phyloP scores from a whole-genome alignment of 2,797 vertebrate genomes.

The Pipistrellus pygmaeus region DNA sequence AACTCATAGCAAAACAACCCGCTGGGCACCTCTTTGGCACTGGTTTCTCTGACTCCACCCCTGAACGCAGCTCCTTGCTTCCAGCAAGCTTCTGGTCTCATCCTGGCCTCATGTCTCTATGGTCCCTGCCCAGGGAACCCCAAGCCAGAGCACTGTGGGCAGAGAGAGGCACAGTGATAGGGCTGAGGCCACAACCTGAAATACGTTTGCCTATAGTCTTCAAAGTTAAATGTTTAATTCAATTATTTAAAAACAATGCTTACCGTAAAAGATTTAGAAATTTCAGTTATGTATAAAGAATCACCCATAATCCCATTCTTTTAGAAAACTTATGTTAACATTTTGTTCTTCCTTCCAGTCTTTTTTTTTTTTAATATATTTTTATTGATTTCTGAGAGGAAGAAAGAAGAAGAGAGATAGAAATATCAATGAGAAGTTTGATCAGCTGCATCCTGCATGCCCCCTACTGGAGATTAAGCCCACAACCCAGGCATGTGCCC shows the following conservation, averaged over 20 bases:
- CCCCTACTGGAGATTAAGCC: no score
- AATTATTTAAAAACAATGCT: background rate
- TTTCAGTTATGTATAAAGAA: background rate
- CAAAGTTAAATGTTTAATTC: background rate
- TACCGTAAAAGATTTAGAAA: background rate
- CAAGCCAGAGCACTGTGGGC: background rate
- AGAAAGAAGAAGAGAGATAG: no score
- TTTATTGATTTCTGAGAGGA: no score
- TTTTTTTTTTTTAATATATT: background rate
- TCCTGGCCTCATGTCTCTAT: no score
- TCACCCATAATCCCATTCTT: background rate
- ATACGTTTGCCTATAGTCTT: background rate
- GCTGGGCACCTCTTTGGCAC: no score
- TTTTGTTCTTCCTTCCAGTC: background rate
- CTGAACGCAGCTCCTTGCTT: no score
- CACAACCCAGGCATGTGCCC: no score
- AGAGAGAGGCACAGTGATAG: background rate
- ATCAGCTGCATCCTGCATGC: no score
- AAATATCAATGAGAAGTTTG: no score
- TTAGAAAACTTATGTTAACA: background rate
- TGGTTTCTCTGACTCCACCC: background rate
- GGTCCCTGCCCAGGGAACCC: no score
- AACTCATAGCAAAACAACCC: background rate
- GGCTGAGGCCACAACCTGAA: background rate
- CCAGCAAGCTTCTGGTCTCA: background rate